These are phyloP conservation scores for Micromys minutus DNA, from an alignment of 2,113 vertebrate genomes.

Conservation along the genomic window DNA sequence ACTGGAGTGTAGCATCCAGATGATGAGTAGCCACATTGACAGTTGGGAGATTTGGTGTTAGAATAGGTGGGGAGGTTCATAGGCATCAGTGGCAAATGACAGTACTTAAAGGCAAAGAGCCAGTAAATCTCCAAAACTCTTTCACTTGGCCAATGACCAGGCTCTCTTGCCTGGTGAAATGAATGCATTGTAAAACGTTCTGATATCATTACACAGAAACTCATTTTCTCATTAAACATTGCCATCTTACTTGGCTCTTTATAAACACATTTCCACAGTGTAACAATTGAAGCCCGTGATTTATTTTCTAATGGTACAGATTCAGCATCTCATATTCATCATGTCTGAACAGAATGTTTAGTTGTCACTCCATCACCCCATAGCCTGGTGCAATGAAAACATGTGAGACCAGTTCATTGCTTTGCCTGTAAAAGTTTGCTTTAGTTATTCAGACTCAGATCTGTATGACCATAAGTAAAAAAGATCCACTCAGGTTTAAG, in stretches of 20 bases:
- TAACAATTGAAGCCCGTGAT: conserved; percentile 44
- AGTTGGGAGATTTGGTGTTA: neutral
- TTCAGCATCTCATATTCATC: conserved; percentile 46
- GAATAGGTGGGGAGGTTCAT: neutral
- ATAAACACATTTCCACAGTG: neutral
- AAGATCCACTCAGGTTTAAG: neutral
- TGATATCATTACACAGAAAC: conserved; percentile 13
- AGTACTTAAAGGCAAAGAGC: neutral
- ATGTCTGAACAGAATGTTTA: conserved; percentile 32
- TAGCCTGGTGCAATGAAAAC: neutral
- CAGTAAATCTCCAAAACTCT: neutral
- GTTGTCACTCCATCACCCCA: neutral
- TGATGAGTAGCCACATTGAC: neutral
- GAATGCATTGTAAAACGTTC: conserved; percentile 40
- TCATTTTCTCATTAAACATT: conserved; percentile 47
- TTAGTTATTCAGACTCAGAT: neutral
- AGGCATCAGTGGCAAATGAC: neutral
- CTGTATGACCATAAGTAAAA: neutral
- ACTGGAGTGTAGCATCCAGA: neutral
- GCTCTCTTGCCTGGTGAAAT: conserved; percentile 25
- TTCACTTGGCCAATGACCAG: neutral
- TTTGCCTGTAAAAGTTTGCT: neutral
- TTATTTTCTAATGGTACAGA: conserved; percentile 39
- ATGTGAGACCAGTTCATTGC: neutral
- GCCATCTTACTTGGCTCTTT: conserved; percentile 61